Evolutionary conservation across 2,797 vertebrate genomes (phyloP).

Genomic region (Esox lucius): DNA sequence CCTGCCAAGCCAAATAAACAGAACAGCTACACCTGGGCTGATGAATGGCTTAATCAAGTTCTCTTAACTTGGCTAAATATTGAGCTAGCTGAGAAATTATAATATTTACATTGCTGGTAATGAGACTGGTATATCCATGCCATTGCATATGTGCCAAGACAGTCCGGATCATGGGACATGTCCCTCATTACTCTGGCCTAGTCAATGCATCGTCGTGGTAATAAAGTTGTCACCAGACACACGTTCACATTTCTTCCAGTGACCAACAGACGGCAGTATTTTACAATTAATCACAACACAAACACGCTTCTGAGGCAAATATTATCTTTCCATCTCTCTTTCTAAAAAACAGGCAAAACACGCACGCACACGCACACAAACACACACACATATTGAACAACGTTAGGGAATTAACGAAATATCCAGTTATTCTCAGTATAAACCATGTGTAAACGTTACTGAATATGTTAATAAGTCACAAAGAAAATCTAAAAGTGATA

Average conservation of each 20-base stretch:
- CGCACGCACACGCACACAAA: constrained; percentile 7
- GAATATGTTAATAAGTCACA: background rate
- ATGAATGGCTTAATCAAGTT: background rate
- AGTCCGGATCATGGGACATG: background rate
- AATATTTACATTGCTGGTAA: background rate
- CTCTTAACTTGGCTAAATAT: background rate
- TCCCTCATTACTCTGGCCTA: background rate
- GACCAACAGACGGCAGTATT: constrained; percentile 35
- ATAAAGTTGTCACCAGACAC: background rate
- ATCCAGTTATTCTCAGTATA: background rate
- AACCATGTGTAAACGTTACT: background rate
- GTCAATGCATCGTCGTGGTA: background rate
- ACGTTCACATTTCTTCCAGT: background rate
- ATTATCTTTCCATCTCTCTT: background rate
- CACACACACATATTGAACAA: background rate
- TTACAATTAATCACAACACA: constrained; percentile 2
- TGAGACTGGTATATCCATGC: background rate
- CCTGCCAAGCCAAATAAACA: background rate
- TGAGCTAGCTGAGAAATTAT: background rate
- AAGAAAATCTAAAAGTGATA: background rate
- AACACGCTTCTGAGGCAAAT: background rate
- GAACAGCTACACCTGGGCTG: background rate
- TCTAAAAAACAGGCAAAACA: background rate
- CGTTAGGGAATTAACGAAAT: background rate
- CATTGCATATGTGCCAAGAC: no score